Conservation (phyloP, 2,888 invertebrate genomes). For the Dryadula phaetusa region DNA sequence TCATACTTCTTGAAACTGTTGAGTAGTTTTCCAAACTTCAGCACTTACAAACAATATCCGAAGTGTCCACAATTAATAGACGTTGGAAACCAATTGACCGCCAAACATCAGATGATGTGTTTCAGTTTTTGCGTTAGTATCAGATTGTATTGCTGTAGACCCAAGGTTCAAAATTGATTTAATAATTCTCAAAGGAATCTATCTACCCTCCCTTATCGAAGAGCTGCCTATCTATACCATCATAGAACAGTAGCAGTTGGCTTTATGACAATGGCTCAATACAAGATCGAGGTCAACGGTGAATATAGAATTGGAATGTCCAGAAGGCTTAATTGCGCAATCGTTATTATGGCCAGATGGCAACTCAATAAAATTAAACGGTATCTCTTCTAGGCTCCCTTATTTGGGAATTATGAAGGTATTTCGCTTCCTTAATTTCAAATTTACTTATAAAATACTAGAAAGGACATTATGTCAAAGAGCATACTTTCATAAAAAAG, state of each 20-base stretch:
- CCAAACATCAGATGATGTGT: slow-evolving; percentile 52
- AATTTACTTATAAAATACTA: no score
- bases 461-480: no score
- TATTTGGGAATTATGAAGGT: background rate
- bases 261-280: slow-evolving; percentile 77
- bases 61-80: slow-evolving; percentile 67
- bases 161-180: slow-evolving; percentile 56
- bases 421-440: background rate
- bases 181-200: slow-evolving; percentile 53
- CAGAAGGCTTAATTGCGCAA: slow-evolving; percentile 70
- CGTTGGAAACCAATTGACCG: slow-evolving; percentile 62
- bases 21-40: slow-evolving; percentile 52
- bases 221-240: slow-evolving; percentile 63
- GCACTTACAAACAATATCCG: slow-evolving; percentile 58
- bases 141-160: slow-evolving; percentile 50
- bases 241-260: slow-evolving; percentile 64
- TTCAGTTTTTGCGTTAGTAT: slow-evolving; percentile 52
- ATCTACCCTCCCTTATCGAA: slow-evolving; percentile 71
- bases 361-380: slow-evolving; percentile 19
- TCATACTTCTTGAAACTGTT: slow-evolving; percentile 38
- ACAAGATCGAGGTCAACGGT: slow-evolving; percentile 75
- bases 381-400: background rate
- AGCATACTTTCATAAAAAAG: no score
- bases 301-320: slow-evolving; percentile 74
- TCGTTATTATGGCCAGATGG: slow-evolving; percentile 49